phyloP scores from a whole-genome alignment of 2,113 vertebrate species.

The Nanorana parkeri region DNA sequence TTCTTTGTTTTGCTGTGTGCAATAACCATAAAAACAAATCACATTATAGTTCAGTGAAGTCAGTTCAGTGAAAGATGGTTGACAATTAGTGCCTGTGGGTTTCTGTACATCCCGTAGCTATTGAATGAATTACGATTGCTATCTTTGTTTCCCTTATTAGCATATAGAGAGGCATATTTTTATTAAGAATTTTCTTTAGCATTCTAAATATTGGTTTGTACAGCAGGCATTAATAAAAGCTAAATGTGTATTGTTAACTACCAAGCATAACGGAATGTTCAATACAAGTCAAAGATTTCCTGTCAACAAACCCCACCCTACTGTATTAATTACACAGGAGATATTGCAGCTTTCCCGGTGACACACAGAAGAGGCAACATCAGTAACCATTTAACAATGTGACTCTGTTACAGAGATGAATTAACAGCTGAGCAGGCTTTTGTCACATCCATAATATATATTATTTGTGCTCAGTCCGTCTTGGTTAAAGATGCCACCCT shows the following conservation, averaged over 20 bases:
- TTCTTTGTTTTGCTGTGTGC: too few species aligned
- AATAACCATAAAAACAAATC: too few species aligned
- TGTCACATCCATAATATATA: neutral
- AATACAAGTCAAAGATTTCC: constrained; percentile 15
- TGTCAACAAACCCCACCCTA: constrained; percentile 43
- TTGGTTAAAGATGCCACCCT: neutral
- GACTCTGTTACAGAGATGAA: neutral
- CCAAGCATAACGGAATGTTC: constrained; percentile 18
- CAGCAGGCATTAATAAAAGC: neutral
- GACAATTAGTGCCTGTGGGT: too few species aligned
- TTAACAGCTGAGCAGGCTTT: neutral
- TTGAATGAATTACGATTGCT: too few species aligned
- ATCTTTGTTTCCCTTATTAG: too few species aligned
- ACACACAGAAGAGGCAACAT: neutral
- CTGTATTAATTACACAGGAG: constrained; percentile 14
- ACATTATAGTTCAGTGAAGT: too few species aligned
- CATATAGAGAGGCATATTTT: too few species aligned
- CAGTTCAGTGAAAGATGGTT: too few species aligned
- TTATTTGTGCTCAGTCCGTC: neutral
- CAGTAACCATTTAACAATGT: neutral
- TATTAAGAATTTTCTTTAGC: neutral
- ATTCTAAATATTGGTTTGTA: constrained; percentile 37
- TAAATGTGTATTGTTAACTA: constrained; percentile 3
- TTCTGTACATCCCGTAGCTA: too few species aligned
- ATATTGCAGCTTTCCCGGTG: neutral